Evolutionary conservation across 2,113 vertebrate genomes (phyloP).

Genomic region (Baryphthengus martii): DNA sequence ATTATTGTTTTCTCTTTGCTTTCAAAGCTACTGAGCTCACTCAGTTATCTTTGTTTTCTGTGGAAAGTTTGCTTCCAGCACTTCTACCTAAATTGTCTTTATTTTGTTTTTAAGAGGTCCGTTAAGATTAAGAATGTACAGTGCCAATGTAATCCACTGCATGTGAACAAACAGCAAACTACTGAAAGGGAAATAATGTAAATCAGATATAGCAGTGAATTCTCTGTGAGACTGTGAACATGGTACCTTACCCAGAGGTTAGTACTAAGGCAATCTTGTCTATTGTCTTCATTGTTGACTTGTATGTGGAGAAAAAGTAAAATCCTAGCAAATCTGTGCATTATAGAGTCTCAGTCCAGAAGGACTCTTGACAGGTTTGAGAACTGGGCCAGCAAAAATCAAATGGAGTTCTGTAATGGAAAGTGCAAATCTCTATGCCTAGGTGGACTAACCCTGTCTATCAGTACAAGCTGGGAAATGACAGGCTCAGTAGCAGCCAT

Average conservation of each 20-base stretch:
- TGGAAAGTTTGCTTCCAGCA: not conserved
- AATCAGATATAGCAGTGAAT: not conserved
- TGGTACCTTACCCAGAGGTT: not conserved
- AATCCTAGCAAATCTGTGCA: not conserved
- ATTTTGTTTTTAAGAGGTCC: not conserved
- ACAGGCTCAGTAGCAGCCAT: not conserved
- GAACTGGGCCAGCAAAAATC: not conserved
- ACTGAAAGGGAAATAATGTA: not conserved
- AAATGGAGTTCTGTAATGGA: not conserved
- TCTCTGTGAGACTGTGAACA: not conserved
- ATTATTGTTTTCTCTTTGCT: not conserved
- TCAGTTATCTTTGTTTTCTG: not conserved
- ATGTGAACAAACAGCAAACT: not conserved
- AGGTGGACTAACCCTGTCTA: rapidly evolving
- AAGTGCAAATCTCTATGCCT: not conserved
- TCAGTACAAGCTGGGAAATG: not conserved
- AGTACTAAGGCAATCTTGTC: not conserved
- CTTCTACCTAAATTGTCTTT: not conserved
- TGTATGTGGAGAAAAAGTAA: not conserved
- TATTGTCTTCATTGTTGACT: rapidly evolving
- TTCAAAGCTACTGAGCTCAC: not conserved
- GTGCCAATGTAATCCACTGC: not conserved
- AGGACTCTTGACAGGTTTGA: not conserved
- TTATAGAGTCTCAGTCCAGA: not conserved
- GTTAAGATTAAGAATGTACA: not conserved